A percentile compares a stretch with the other conserved stretches of the same genome.
Evolutionary conservation across 2,113 vertebrate genomes (phyloP).

Genomic region (Hippolais icterina): DNA sequence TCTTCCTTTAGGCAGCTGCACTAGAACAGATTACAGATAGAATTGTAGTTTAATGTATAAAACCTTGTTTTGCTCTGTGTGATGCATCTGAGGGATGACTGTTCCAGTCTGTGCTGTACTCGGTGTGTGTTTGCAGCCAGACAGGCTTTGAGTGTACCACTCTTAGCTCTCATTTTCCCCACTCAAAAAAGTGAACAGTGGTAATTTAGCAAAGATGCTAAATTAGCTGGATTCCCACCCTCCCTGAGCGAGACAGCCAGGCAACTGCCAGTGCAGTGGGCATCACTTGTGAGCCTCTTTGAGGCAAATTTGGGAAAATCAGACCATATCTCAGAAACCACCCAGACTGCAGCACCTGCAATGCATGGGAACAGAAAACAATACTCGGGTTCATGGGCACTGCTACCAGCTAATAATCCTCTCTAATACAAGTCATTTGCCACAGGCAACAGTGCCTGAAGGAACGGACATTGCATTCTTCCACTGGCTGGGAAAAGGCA

Average conservation of each 20-base stretch:
- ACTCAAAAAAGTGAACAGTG: neutral
- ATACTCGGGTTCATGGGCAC: neutral
- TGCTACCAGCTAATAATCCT: neutral
- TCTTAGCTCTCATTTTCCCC: neutral
- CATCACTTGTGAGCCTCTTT: neutral
- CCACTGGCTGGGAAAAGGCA: neutral
- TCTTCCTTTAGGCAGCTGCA: neutral
- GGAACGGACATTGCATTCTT: neutral
- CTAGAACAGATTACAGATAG: neutral
- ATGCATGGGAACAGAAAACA: neutral
- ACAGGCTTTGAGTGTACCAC: neutral
- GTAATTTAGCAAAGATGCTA: neutral
- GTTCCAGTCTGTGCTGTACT: neutral
- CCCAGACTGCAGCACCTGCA: neutral
- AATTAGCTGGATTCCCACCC: neutral
- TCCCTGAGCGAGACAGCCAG: accelerated
- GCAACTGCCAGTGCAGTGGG: neutral
- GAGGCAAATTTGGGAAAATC: neutral
- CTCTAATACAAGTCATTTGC: neutral
- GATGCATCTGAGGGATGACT: neutral
- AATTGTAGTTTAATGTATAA: neutral
- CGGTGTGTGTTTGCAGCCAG: neutral
- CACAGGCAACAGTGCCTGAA: neutral
- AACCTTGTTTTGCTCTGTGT: neutral
- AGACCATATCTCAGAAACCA: neutral